Evolutionary conservation across 2,797 vertebrate genomes (phyloP).

Genomic region (Paguma larvata): DNA sequence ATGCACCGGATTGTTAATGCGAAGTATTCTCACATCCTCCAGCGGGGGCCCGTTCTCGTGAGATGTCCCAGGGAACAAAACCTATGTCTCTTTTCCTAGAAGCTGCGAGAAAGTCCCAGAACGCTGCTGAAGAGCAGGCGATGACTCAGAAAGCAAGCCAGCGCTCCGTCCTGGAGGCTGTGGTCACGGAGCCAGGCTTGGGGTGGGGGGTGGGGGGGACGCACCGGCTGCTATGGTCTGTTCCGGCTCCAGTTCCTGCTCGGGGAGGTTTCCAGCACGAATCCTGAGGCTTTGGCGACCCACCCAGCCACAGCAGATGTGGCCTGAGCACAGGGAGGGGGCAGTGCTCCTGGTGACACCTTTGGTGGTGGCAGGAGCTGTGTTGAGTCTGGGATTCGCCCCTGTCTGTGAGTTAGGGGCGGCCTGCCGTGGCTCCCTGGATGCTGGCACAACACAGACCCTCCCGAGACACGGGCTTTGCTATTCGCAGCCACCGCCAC

Average conservation of each 20-base stretch:
- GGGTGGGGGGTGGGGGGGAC: neutral
- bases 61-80: neutral
- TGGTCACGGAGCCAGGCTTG: neutral
- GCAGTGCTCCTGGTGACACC: neutral
- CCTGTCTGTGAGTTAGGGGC: neutral
- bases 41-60: neutral
- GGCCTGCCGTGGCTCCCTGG: neutral
- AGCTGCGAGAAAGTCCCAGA: neutral
- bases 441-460: neutral
- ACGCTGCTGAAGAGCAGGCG: rapidly evolving
- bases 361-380: neutral
- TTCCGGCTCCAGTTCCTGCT: neutral
- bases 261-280: neutral
- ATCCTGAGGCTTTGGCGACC: neutral
- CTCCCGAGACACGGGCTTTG: neutral
- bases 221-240: neutral
- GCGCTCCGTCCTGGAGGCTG: neutral
- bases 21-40: neutral
- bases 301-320: neutral
- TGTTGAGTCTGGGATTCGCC: neutral
- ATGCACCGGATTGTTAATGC: neutral
- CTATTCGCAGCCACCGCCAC: neutral
- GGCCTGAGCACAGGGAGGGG: neutral
- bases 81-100: neutral
- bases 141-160: neutral